Base-by-base conservation (phyloP, 2,113 vertebrate species). In the Phoenicopterus ruber region DNA sequence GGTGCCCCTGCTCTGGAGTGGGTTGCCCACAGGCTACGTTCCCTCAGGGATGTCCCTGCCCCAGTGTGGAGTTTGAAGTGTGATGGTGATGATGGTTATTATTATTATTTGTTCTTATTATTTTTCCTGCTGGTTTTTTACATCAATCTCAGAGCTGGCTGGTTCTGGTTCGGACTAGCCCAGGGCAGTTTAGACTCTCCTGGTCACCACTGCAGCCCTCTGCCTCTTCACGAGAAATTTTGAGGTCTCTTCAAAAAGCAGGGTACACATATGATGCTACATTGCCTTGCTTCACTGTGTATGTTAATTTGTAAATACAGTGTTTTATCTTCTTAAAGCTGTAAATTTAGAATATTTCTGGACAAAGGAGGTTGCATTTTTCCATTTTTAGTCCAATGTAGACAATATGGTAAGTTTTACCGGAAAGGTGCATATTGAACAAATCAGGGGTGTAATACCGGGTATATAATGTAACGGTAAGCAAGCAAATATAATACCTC, bases 1-100 rank as follows among this genome's bases (percentile, higher is more conserved):
- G 62, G 25, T 0, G 0, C 36, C 36, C 24, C 19, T 58, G 50
- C 1, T 15, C 42, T 17, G 8, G 19, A 26, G 12, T 29, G 62
- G 55, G 42, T 63, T 28, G 29, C 36, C 32, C 19, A 15, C 26
- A 32, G 38, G 38, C 86, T 24, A 1, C 13, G 1, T 50, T 90
- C 19, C 29, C 17, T 59, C 26, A 11, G 42, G 67, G 26, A 1
- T 19, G 34, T 44, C 38, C 52, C 28, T 79, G 59, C 38, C 22
- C 16, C 19, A 19, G 5, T 14, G 28, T n/a, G 47, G 70, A 69
- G 22, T 63, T 82, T 24, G 34, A 74, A 57, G 6, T 42, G 42
- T 38, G 46, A 29, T 7, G 28, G 21, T 58, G 36, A 13, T 58
- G 16, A 14, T 76, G 52, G 25, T 22, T 36, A 14, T 78, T 49